Conservation (phyloP, 2,888 invertebrate genomes). For the Hypsopygia costalis region DNA sequence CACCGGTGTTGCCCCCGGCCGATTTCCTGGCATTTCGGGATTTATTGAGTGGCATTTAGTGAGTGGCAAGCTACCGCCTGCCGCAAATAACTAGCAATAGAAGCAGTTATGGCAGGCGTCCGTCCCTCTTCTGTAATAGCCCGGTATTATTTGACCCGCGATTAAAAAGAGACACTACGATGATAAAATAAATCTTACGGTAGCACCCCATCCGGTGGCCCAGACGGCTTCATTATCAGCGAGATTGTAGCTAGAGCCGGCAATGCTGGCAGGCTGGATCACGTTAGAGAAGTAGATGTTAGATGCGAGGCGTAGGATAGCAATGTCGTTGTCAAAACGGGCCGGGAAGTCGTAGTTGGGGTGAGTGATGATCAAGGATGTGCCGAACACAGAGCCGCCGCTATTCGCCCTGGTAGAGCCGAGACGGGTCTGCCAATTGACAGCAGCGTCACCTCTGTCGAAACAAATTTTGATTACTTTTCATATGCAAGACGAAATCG, state of each 20-base stretch:
- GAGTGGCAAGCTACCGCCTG: no score
- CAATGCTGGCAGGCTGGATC: constrained; percentile 30
- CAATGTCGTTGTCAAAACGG: constrained; percentile 35
- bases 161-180: background rate
- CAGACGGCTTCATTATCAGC: constrained; percentile 36
- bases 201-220: constrained; percentile 46
- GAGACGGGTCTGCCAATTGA: constrained; percentile 25
- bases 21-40: no score
- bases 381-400: constrained; percentile 28
- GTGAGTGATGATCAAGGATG: constrained; percentile 22
- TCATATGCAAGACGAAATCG: no score
- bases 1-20: no score
- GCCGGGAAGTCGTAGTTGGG: constrained; percentile 20
- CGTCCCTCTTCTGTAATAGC: no score
- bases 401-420: constrained; percentile 33
- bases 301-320: constrained; percentile 27
- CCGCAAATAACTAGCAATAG: no score
- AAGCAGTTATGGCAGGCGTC: no score
- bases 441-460: constrained; percentile 10
- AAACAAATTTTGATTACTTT: no score
- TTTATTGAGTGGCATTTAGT: no score
- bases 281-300: constrained; percentile 19
- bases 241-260: constrained; percentile 34
- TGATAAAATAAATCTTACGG: constrained; percentile 22
- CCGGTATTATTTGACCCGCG: background rate